Percentiles rank a stretch among this genome's conserved stretches.
phyloP scores from a whole-genome alignment of 2,888 invertebrate species.

The Thysanoteuthis rhombus region DNA sequence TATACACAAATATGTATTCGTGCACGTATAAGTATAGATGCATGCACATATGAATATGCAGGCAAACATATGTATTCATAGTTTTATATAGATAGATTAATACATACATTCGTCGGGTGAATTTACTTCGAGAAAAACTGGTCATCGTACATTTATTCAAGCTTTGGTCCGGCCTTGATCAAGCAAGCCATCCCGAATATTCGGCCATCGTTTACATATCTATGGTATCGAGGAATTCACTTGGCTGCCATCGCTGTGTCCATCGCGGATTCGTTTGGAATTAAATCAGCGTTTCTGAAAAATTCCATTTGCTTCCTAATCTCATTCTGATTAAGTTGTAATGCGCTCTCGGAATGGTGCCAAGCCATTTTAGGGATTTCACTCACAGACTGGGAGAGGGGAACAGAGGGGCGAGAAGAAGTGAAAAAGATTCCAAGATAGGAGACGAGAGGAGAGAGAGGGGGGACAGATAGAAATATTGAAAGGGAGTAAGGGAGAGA shows the following conservation, averaged over 20 bases:
- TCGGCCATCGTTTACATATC: neutral
- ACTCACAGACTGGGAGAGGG: neutral
- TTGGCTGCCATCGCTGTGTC: neutral
- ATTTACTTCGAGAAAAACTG: neutral
- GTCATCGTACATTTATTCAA: neutral
- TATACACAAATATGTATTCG: neutral
- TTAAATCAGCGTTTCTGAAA: conserved; percentile 12
- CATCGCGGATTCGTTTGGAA: neutral
- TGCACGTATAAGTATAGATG: neutral
- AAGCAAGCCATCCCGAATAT: neutral
- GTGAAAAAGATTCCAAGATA: neutral
- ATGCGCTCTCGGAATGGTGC: neutral
- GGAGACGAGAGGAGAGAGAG: neutral
- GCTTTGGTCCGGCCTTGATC: neutral
- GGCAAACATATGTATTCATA: neutral
- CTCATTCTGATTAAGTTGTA: neutral
- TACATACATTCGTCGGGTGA: neutral
- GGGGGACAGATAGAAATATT: neutral
- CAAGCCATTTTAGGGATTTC: conserved; percentile 12
- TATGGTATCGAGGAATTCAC: conserved; percentile 12
- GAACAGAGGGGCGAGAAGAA: neutral
- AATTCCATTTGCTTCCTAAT: conserved; percentile 12
- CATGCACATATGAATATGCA: neutral
- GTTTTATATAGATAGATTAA: neutral
- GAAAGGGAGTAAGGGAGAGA: neutral